Evolutionary conservation across 2,113 vertebrate genomes (phyloP).

Genomic region (Anguilla rostrata): DNA sequence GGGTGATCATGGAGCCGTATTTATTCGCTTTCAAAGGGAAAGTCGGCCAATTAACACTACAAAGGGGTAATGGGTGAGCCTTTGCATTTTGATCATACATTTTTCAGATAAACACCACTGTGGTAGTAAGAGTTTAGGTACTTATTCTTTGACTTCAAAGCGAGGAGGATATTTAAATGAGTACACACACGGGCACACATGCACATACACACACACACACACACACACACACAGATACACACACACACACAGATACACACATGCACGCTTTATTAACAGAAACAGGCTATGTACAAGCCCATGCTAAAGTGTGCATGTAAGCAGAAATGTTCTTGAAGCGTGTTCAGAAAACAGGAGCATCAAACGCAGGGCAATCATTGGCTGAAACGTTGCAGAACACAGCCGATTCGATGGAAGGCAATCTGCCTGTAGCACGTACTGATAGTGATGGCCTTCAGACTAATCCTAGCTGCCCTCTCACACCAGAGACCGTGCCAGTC

Average conservation of each 20-base stretch:
- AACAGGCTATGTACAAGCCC: neutral
- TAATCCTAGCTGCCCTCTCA: no score
- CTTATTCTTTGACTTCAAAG: neutral
- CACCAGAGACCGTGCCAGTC: no score
- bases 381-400: neutral
- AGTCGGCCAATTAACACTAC: neutral
- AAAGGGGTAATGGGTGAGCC: neutral
- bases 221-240: neutral
- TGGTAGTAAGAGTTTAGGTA: neutral
- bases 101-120: neutral
- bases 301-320: neutral
- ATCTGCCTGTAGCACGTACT: no score
- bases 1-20: neutral
- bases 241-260: neutral
- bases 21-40: neutral
- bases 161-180: neutral
- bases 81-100: neutral
- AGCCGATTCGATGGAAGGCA: no score
- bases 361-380: neutral
- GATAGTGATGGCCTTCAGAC: no score
- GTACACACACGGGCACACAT: neutral
- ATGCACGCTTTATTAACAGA: neutral
- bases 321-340: no score
- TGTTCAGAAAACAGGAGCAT: no score
- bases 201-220: no score